Evolutionary conservation across 2,888 invertebrate genomes (phyloP).

Genomic region (Loripinus fragilis): DNA sequence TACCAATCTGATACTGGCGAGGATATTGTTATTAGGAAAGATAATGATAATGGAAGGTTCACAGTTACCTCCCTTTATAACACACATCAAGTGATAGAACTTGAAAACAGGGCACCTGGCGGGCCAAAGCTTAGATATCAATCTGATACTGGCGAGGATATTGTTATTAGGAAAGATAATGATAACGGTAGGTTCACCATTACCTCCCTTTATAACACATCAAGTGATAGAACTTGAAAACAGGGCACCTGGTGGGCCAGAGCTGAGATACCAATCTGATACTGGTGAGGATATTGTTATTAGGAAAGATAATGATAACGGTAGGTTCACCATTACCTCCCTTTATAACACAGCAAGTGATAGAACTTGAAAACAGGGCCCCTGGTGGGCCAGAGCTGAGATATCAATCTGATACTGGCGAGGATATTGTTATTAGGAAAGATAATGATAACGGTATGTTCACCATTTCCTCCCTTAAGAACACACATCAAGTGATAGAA

Average conservation of each 20-base stretch:
- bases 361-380: slow-evolving; percentile 61
- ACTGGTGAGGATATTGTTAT: slow-evolving; percentile 52
- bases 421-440: slow-evolving; percentile 44
- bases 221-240: slow-evolving; percentile 67
- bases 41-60: slow-evolving; percentile 47
- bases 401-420: slow-evolving; percentile 52
- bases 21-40: slow-evolving; percentile 42
- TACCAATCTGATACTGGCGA: slow-evolving; percentile 55
- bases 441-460: slow-evolving; percentile 51
- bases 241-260: slow-evolving; percentile 24
- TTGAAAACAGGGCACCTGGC: slow-evolving; percentile 55
- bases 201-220: too few species aligned
- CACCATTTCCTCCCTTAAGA: too few species aligned
- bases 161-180: slow-evolving; percentile 47
- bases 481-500: too few species aligned
- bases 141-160: slow-evolving; percentile 52
- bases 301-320: slow-evolving; percentile 47
- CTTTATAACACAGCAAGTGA: too few species aligned
- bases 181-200: slow-evolving; percentile 48
- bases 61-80: too few species aligned
- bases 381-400: slow-evolving; percentile 6
- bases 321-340: too few species aligned
- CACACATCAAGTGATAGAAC: too few species aligned
- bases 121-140: slow-evolving; percentile 22
- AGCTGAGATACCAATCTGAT: slow-evolving; percentile 34